A percentile compares a stretch with the other conserved stretches of the same genome.
phyloP scores from a whole-genome alignment of 2,113 vertebrate genomes.

The Pogona vitticeps region DNA sequence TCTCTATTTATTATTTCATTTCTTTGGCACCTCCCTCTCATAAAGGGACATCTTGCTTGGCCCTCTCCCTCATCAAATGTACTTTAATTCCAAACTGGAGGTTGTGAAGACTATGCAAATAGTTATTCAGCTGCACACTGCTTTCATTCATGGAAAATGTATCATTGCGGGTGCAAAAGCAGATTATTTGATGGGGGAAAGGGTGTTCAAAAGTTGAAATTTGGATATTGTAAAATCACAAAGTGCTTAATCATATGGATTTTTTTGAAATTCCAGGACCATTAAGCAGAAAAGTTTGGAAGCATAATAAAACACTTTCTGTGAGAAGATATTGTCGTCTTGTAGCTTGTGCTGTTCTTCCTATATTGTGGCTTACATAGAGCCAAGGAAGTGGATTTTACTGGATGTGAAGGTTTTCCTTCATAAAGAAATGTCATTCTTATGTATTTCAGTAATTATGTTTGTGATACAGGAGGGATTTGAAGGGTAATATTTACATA shows the following conservation, averaged over 20 bases:
- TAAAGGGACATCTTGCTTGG: not conserved
- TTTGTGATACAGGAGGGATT: conserved; percentile 55
- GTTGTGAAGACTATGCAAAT: not conserved
- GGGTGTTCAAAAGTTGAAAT: not conserved
- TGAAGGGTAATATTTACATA: conserved; percentile 58
- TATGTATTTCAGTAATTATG: conserved; percentile 54
- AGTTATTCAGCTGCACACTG: not conserved
- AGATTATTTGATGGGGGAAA: not conserved
- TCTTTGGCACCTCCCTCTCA: too few relatives aligned
- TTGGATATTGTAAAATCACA: not conserved
- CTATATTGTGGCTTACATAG: not conserved
- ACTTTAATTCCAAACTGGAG: not conserved
- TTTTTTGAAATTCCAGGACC: not conserved
- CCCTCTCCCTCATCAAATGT: not conserved
- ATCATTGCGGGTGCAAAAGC: not conserved
- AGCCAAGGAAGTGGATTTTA: conserved; percentile 43
- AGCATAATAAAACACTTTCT: not conserved
- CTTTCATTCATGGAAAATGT: not conserved
- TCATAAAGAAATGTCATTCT: conserved; percentile 57
- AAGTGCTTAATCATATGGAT: not conserved
- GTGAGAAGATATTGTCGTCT: not conserved
- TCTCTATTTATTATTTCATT: too few relatives aligned
- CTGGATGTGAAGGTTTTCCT: conserved; percentile 50
- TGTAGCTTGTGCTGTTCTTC: not conserved
- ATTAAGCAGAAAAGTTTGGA: not conserved